Evolutionary conservation across 2,797 vertebrate species (phyloP), one percentile per base, ranked within the genome.

Genomic region (Channallabes apus): DNA sequence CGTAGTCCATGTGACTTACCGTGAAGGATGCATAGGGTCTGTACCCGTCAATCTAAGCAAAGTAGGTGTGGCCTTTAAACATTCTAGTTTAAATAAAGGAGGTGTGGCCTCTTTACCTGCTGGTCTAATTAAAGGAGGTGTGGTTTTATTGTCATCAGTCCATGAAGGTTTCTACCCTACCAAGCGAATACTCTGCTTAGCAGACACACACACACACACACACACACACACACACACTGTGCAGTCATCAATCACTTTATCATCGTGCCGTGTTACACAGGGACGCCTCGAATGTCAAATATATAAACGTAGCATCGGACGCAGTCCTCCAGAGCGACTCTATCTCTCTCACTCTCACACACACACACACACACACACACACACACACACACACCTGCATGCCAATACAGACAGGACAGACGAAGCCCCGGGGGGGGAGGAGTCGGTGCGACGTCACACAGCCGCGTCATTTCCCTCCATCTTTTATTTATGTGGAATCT

Each of bases 401-500:
- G 71, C 46, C 54, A 29, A 54, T 27, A 27, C 3, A 20, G 1
- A 32, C 5, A 20, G 54, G 8, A 6, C 7, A 3, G 46, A n/a
- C 1, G 4, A 18, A 20, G 8, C 46, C 46, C 51, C 9, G 51
- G 2, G 56, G 35, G 35, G 9, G 4, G 72, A 29, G 14, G n/a
- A 41, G 68, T 24, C 5, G 18, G 20, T 41, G n/a, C 41, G 4
- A 1, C n/a, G 14, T n/a, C 71, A 17, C 15, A 3, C 46, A 24
- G 56, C 20, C 35, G 20, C 58, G 20, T 29, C 61, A 4, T 80
- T 41, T 65, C 35, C 61, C 24, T 84, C 32, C 29, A 38, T 85
- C 46, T 41, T 87, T 58, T 27, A 65, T 62, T 85, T 91, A 90
- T 85, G 82, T 3, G 2, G 27, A 87, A 56, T 88, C 85, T 91